phyloP scores from a whole-genome alignment of 2,888 invertebrate genomes.

The Hirtodrosophila histrioides region DNA sequence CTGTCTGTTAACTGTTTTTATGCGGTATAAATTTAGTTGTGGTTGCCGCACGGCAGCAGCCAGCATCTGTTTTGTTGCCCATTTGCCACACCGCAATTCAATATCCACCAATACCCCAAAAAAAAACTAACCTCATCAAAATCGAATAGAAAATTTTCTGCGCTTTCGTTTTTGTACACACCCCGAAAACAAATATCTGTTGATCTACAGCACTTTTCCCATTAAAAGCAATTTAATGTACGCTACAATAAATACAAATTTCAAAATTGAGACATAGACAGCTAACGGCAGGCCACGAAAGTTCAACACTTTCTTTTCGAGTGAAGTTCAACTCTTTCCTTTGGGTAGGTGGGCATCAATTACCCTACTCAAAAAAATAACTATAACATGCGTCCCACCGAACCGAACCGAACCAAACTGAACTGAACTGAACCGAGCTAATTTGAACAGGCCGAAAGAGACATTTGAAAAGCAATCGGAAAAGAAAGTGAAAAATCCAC shows the following conservation, averaged over 20 bases:
- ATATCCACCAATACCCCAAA: conserved; percentile 3
- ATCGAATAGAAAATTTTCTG: conserved; percentile 48
- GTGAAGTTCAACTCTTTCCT: conserved; percentile 58
- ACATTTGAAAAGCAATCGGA: conserved; percentile 37
- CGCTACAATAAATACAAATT: conserved; percentile 64
- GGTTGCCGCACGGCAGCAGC: conserved; percentile 1
- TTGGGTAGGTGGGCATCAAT: conserved; percentile 63
- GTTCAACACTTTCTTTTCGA: conserved; percentile 72
- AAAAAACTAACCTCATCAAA: conserved; percentile 19
- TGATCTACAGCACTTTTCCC: conserved; percentile 61
- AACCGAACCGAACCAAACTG: background rate
- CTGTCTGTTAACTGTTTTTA: conserved; percentile 52
- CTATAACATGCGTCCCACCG: conserved; percentile 15
- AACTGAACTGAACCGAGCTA: background rate
- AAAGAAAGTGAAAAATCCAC: conserved; percentile 67
- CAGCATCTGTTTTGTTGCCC: conserved; percentile 32
- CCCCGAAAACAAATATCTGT: conserved; percentile 42
- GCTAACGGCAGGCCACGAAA: conserved; percentile 42
- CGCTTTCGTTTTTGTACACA: conserved; percentile 65
- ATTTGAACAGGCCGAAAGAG: conserved; percentile 1
- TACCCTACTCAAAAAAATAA: conserved; percentile 38
- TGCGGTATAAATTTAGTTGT: conserved; percentile 9
- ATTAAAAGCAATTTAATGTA: conserved; percentile 73
- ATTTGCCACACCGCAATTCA: background rate
- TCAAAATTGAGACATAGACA: conserved; percentile 59